A percentile compares a stretch with the other conserved stretches of the same genome.
phyloP scores from a whole-genome alignment of 2,797 vertebrate genomes.

The Staurois parvus region DNA sequence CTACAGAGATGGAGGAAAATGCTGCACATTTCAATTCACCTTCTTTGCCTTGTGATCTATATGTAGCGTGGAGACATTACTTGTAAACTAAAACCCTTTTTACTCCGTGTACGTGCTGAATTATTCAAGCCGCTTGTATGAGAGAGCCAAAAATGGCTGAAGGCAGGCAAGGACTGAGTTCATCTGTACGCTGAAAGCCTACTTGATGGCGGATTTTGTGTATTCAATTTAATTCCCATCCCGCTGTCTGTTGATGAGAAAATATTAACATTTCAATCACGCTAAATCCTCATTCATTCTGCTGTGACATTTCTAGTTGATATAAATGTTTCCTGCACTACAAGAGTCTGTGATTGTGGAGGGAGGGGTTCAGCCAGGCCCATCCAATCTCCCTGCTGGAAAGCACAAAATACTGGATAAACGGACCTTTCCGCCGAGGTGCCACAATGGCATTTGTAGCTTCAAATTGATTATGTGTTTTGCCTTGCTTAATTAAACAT shows the following conservation, averaged over 20 bases:
- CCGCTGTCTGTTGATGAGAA: slow-evolving; percentile 7
- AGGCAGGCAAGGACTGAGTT: not conserved
- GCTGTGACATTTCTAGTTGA: not conserved
- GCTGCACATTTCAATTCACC: slow-evolving; percentile 8
- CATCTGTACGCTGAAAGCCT: not conserved
- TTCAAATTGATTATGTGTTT: not conserved
- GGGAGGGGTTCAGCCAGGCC: not conserved
- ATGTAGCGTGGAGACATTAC: slow-evolving; percentile 8
- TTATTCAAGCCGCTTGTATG: slow-evolving; percentile 9
- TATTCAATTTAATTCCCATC: slow-evolving; percentile 23
- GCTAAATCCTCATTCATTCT: slow-evolving; percentile 16
- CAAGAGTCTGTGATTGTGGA: not conserved
- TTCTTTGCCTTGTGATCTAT: slow-evolving; percentile 28
- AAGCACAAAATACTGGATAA: not conserved
- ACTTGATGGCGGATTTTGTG: slow-evolving; percentile 19
- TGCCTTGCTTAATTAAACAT: not conserved
- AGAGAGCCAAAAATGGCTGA: not conserved
- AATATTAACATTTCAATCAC: slow-evolving; percentile 40
- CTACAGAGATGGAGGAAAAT: not conserved
- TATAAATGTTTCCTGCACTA: not conserved
- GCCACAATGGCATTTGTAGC: not conserved
- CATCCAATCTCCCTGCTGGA: not conserved
- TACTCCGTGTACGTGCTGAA: slow-evolving; percentile 6
- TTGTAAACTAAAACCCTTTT: slow-evolving; percentile 34
- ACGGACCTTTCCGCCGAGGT: not conserved